These are phyloP conservation scores for Campopleginae sp. DNA, from an alignment of 2,888 invertebrate genomes.

Conservation along the genomic window DNA sequence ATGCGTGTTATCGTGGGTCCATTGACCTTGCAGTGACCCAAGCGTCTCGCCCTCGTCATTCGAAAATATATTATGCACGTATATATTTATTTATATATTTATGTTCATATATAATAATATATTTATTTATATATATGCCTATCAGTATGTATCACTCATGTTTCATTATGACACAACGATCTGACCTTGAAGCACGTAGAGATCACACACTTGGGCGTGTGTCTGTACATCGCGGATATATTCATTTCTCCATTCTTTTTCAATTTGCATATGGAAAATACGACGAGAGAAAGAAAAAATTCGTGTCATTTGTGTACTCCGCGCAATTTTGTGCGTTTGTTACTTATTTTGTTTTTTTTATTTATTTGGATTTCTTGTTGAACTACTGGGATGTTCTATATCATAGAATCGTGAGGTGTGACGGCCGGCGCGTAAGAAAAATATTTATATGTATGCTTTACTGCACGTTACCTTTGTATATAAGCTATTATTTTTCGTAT, in stretches of 20 bases:
- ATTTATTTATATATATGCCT: slow-evolving; percentile 42
- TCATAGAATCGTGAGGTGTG: slow-evolving; percentile 64
- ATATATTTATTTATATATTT: slow-evolving; percentile 54
- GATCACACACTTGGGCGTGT: slow-evolving; percentile 17
- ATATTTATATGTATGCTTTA: slow-evolving; percentile 63
- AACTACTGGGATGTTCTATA: slow-evolving; percentile 31
- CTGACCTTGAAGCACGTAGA: slow-evolving; percentile 45
- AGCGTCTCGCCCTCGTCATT: slow-evolving; percentile 55
- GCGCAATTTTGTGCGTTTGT: slow-evolving; percentile 27
- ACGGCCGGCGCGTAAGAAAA: slow-evolving; percentile 70
- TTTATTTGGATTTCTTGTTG: slow-evolving; percentile 23
- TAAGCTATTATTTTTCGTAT: slow-evolving; percentile 57
- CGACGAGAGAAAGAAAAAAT: neutral
- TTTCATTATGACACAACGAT: slow-evolving; percentile 46
- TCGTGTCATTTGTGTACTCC: slow-evolving; percentile 14
- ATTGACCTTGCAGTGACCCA: slow-evolving; percentile 42
- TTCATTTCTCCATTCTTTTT: neutral
- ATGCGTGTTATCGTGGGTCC: neutral
- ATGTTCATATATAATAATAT: slow-evolving; percentile 51
- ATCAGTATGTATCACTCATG: slow-evolving; percentile 39
- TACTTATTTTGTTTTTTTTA: neutral
- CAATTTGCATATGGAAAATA: neutral
- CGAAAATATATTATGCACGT: slow-evolving; percentile 70
- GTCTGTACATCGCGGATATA: neutral
- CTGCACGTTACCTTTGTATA: slow-evolving; percentile 65